Evolutionary conservation across 2,888 invertebrate genomes (phyloP).

Genomic region (Ecdyonurus torrentis): DNA sequence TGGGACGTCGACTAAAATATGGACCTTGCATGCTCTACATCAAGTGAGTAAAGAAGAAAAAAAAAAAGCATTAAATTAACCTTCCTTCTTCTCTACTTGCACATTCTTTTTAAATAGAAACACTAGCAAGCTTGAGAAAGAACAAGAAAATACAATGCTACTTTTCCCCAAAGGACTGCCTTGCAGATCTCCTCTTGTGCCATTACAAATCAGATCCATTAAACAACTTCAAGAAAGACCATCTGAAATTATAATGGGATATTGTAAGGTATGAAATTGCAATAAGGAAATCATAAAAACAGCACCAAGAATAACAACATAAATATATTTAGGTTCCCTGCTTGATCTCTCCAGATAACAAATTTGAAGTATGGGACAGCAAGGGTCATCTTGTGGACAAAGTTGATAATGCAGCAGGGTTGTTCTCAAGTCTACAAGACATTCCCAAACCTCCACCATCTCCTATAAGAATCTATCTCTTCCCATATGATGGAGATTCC

Average conservation of each 20-base stretch:
- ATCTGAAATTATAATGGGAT: slow-evolving; percentile 36
- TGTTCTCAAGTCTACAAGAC: slow-evolving; percentile 35
- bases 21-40: not conserved
- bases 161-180: slow-evolving; percentile 32
- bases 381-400: slow-evolving; percentile 34
- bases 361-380: slow-evolving; percentile 34
- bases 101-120: not conserved
- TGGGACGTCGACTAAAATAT: not conserved
- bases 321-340: not conserved
- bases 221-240: slow-evolving; percentile 24
- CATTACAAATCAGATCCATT: slow-evolving; percentile 23
- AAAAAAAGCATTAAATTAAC: not conserved
- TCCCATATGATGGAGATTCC: slow-evolving; percentile 24
- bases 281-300: too few species aligned
- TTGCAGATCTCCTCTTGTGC: slow-evolving; percentile 37
- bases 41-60: not conserved
- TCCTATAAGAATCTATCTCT: slow-evolving; percentile 26
- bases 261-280: slow-evolving; percentile 37
- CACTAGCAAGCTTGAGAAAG: too few species aligned
- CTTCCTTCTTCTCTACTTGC: not conserved
- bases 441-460: slow-evolving; percentile 29
- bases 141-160: not conserved
- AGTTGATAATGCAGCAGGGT: slow-evolving; percentile 42
- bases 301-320: too few species aligned
- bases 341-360: too few species aligned